phyloP scores from a whole-genome alignment of 2,888 invertebrate genomes.

The Eudemis profundana region DNA sequence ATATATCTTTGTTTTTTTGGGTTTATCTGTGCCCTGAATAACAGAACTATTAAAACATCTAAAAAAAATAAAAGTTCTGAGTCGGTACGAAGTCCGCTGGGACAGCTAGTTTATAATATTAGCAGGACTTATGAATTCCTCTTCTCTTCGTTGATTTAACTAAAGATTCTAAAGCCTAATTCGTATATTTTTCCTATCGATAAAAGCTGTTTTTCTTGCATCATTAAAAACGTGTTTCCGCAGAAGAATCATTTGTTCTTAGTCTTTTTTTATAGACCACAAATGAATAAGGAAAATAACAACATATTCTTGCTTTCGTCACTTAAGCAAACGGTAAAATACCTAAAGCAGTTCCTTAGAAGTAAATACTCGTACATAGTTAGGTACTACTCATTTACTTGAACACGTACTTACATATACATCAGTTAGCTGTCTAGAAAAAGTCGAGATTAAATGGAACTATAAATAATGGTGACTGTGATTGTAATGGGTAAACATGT shows the following conservation, averaged over 20 bases:
- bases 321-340: conserved; percentile 5
- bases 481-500: conserved; percentile 5
- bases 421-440: neutral
- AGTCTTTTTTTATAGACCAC: conserved; percentile 4
- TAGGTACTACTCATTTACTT: neutral
- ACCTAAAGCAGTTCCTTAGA: neutral
- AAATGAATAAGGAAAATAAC: conserved; percentile 16
- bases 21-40: no score
- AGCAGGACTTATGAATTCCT: neutral
- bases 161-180: neutral
- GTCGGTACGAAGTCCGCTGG: no score
- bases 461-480: conserved; percentile 25
- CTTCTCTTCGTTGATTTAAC: neutral
- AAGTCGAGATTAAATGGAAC: conserved; percentile 9
- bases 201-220: conserved; percentile 15
- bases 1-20: no score
- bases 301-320: neutral
- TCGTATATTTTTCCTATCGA: neutral
- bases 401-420: conserved; percentile 4
- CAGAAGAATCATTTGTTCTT: neutral
- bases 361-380: neutral
- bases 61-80: no score
- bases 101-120: no score
- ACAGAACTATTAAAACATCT: no score
- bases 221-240: conserved; percentile 14